A percentile compares a stretch with the other conserved stretches of the same genome.
phyloP scores from a whole-genome alignment of 92 coral and sea anemone genomes.

The Palythoa caribaeorum region DNA sequence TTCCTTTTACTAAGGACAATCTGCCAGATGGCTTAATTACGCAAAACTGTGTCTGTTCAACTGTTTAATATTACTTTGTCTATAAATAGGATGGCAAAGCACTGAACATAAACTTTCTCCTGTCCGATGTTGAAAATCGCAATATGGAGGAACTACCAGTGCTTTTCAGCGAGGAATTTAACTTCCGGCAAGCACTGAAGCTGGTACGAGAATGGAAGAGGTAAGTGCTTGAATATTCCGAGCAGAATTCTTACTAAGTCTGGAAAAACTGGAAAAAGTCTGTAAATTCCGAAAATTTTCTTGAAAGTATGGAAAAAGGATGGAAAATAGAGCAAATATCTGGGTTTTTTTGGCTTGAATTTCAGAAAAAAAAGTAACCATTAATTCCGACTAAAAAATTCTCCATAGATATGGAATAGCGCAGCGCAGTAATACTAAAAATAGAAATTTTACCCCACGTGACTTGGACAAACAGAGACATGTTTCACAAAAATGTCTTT shows the following conservation, averaged over 20 bases:
- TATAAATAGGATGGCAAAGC: slow-evolving; percentile 71
- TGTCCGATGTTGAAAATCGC: slow-evolving; percentile 76
- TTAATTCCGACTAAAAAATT: too few species aligned
- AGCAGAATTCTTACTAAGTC: neutral
- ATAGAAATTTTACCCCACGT: too few species aligned
- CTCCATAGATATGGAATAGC: too few species aligned
- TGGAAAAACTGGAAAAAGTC: too few species aligned
- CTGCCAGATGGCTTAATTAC: neutral
- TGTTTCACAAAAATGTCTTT: too few species aligned
- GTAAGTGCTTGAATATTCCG: slow-evolving; percentile 45
- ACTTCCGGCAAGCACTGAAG: slow-evolving; percentile 76
- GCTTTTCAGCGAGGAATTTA: slow-evolving; percentile 70
- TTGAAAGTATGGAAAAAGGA: neutral
- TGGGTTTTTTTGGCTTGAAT: too few species aligned
- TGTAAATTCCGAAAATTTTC: too few species aligned
- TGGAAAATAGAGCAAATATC: too few species aligned
- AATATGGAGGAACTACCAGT: slow-evolving; percentile 77
- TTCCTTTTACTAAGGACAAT: too few species aligned
- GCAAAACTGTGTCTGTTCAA: neutral
- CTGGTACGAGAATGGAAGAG: slow-evolving; percentile 77
- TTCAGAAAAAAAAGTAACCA: too few species aligned
- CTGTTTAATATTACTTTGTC: neutral
- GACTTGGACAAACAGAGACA: too few species aligned
- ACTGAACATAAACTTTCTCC: slow-evolving; percentile 75
- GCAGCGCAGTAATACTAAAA: too few species aligned